Base-by-base conservation (phyloP, 2,113 vertebrate genomes). In the Perognathus longimembris region DNA sequence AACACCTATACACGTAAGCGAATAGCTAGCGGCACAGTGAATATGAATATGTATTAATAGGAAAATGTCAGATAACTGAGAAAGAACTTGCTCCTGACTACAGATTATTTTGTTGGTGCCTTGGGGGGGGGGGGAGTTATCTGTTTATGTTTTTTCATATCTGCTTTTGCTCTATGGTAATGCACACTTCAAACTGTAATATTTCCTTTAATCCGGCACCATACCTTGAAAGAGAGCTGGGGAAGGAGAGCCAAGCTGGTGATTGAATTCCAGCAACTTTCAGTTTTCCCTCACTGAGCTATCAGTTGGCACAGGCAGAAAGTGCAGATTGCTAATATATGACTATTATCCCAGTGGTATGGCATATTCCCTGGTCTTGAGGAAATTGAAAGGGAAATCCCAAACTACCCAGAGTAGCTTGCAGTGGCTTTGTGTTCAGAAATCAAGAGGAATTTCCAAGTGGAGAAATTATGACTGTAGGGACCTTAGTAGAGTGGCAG, bases 341-440 rank as follows among this genome's bases (percentile, higher is more conserved):
- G 59, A 42, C 90, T 77, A 30, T 28, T 59, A 40, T 82, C 45
- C 94, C 81, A 95, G 82, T 88, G 66, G 36, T 30, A 67, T 26
- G 30, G 71, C 80, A 73, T 78, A 91, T 75, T 82, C 79, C 69
- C 85, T 88, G 14, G 88, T 95, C 64, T 95, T 75, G 81, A 92
- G 57, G 85, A 93, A 95, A 94, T 75, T 95, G 91, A 94, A 96
- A 94, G 30, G 30, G 87, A 94, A 97, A 95, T 96, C 73, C 89
- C 94, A 94, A 85, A 94, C 45, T 91, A 73, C 59, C 50, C 17
- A 15, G 77, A 9, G 0, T 92, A 91, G 77, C 59, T 83, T 88
- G 61, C 57, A 63, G 69, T 57, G 28, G 61, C 71, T 95, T 90
- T 69, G 73, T 91, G 77, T 88, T 93, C 34, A 88, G 82, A 92